Conservation (phyloP, 2,113 vertebrate species). For the Ariopsis seemanni region DNA sequence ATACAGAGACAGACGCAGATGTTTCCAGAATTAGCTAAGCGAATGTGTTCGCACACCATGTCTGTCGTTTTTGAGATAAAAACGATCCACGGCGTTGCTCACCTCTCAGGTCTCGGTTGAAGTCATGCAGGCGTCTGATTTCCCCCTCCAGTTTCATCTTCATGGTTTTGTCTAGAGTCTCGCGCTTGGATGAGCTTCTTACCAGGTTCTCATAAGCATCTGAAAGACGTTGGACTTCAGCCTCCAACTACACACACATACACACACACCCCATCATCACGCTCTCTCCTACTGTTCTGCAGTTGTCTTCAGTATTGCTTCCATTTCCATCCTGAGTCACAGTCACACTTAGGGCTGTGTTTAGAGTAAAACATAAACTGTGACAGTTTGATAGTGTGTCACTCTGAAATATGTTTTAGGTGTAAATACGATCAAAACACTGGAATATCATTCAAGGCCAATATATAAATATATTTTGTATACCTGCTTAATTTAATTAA, state of each 20-base stretch:
- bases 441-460: neutral
- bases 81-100: neutral
- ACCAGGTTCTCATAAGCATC: conserved; percentile 84
- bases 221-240: conserved; percentile 81
- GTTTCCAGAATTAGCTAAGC: neutral
- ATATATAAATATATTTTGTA: neutral
- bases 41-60: neutral
- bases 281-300: neutral
- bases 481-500: neutral
- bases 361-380: neutral
- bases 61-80: neutral
- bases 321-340: neutral
- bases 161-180: conserved; percentile 83
- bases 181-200: conserved; percentile 82
- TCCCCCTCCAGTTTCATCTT: conserved; percentile 83
- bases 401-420: neutral
- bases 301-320: neutral
- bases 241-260: conserved; percentile 76
- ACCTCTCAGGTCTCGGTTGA: conserved; percentile 87
- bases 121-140: conserved; percentile 84
- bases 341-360: too few species aligned
- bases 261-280: neutral
- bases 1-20: neutral
- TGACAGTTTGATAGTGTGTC: neutral
- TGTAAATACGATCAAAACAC: neutral